Evolutionary conservation across 2,888 invertebrate genomes (phyloP).

Genomic region (Ecliptopera silaceata): DNA sequence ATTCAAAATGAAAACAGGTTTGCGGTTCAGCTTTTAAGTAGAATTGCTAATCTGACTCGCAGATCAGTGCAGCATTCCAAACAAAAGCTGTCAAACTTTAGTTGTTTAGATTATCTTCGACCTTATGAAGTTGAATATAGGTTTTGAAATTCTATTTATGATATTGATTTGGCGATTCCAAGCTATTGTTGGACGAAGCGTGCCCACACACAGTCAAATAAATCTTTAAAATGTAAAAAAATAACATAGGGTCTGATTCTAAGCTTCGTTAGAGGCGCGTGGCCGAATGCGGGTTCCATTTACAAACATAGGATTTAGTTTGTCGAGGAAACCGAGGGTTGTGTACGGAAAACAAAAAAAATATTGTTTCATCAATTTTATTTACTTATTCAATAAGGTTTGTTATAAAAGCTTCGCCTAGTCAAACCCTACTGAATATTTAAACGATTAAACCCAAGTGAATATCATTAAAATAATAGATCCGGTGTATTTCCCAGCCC

Average conservation of each 20-base stretch:
- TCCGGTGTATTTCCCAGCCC: constrained; percentile 21
- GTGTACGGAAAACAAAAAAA: constrained; percentile 10
- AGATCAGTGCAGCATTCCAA: constrained; percentile 16
- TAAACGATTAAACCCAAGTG: too few relatives aligned
- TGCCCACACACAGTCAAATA: constrained; percentile 52
- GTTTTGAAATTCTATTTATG: constrained; percentile 14
- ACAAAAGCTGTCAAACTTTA: constrained; percentile 1
- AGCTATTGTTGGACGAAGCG: constrained; percentile 32
- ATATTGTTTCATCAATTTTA: background rate
- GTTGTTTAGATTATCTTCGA: constrained; percentile 10
- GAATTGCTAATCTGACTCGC: constrained; percentile 24
- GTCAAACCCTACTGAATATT: too few relatives aligned
- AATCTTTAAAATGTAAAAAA: constrained; percentile 44
- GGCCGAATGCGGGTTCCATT: constrained; percentile 58
- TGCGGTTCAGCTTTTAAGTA: constrained; percentile 15
- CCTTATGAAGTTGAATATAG: constrained; percentile 14
- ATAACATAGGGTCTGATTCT: constrained; percentile 48
- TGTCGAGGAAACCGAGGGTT: constrained; percentile 27
- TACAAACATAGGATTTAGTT: constrained; percentile 46
- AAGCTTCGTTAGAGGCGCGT: constrained; percentile 54
- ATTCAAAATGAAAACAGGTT: constrained; percentile 18
- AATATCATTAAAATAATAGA: background rate
- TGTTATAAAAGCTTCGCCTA: too few relatives aligned
- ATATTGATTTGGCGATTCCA: constrained; percentile 16
- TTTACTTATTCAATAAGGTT: too few relatives aligned